phyloP scores from a whole-genome alignment of 2,113 vertebrate species.

The Hippocampus mohnikei region DNA sequence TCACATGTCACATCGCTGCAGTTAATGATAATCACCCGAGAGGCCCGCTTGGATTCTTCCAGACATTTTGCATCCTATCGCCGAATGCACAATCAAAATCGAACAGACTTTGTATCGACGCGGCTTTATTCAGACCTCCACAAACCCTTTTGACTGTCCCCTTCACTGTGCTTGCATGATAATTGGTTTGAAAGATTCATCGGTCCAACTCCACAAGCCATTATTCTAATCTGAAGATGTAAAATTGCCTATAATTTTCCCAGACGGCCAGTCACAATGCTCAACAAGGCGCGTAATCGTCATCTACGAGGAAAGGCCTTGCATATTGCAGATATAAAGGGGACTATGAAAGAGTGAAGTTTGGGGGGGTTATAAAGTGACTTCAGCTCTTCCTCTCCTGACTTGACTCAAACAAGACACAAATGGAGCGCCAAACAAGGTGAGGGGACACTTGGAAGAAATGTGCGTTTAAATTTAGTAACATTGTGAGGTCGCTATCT shows the following conservation, averaged over 20 bases:
- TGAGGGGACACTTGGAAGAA: background rate
- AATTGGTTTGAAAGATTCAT: slow-evolving; percentile 76
- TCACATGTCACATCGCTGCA: slow-evolving; percentile 60
- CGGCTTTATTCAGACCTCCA: slow-evolving; percentile 50
- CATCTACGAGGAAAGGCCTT: slow-evolving; percentile 42
- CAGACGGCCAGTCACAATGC: slow-evolving; percentile 69
- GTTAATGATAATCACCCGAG: slow-evolving; percentile 69
- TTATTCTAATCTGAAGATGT: slow-evolving; percentile 80
- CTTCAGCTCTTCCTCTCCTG: background rate
- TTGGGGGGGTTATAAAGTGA: background rate
- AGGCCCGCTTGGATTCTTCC: slow-evolving; percentile 32
- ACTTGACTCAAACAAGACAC: background rate
- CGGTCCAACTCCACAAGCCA: slow-evolving; percentile 72
- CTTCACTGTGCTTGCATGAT: slow-evolving; percentile 64
- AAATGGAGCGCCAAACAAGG: background rate
- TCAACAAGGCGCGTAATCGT: slow-evolving; percentile 67
- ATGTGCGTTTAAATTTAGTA: background rate
- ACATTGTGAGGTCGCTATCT: background rate
- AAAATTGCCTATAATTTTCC: slow-evolving; percentile 81
- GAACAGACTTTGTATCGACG: slow-evolving; percentile 58
- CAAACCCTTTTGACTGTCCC: slow-evolving; percentile 57
- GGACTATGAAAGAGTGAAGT: background rate
- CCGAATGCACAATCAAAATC: slow-evolving; percentile 67
- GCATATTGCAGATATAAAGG: background rate
- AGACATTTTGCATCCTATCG: slow-evolving; percentile 42